Conservation (phyloP, 2,113 vertebrate species). For the Oxyruncus cristatus region DNA sequence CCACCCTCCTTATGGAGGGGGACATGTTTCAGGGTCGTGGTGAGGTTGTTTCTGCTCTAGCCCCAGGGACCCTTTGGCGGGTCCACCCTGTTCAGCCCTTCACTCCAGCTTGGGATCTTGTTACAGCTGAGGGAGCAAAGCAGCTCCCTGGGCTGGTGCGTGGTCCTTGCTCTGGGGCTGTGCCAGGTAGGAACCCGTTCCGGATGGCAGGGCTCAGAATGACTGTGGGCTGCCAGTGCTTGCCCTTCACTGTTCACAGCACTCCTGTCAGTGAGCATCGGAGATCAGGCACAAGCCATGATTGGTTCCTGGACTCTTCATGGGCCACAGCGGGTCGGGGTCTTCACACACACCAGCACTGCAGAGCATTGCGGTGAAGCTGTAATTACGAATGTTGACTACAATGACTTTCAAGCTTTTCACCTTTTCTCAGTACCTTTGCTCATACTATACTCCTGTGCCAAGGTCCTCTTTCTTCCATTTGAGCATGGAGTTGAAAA, state of each 20-base stretch:
- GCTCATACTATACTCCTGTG: neutral
- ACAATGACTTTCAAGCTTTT: neutral
- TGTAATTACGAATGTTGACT: neutral
- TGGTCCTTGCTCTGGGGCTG: neutral
- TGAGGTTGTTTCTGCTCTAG: neutral
- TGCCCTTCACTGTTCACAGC: neutral
- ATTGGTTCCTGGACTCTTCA: neutral
- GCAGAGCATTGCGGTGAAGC: neutral
- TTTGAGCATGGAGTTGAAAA: neutral
- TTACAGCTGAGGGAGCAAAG: neutral
- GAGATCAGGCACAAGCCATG: neutral
- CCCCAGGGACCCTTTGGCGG: neutral
- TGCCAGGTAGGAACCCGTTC: fast-evolving
- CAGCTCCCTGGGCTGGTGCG: neutral
- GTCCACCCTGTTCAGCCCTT: neutral
- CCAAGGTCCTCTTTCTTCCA: neutral
- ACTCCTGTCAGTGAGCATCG: fast-evolving
- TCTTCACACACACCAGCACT: neutral
- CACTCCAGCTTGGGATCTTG: neutral
- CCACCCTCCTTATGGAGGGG: neutral
- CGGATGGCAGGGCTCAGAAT: neutral
- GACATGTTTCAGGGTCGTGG: neutral
- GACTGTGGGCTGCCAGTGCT: neutral
- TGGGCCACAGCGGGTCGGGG: neutral
- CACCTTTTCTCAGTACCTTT: neutral